A percentile compares a stretch with the other conserved stretches of the same genome.
These are phyloP conservation scores for Iphiclides podalirius DNA, from an alignment of 2,888 invertebrate genomes.

Conservation along the genomic window DNA sequence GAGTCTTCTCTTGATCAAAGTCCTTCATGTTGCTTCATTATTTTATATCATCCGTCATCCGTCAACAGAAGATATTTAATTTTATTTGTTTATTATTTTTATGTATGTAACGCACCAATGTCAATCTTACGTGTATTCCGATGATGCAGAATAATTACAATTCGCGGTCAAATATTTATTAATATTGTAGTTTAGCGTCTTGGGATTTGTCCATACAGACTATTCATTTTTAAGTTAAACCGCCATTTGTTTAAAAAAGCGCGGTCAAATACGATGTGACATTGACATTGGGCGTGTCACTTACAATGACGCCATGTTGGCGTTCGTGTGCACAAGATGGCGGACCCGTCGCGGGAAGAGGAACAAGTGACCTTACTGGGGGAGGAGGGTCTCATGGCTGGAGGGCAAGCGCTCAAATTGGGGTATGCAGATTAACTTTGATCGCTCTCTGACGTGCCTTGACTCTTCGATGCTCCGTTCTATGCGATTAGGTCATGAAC, in stretches of 20 bases:
- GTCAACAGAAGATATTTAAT: conserved; percentile 4
- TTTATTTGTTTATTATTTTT: conserved; percentile 17
- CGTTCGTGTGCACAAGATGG: conserved; percentile 91
- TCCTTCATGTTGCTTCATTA: conserved; percentile 28
- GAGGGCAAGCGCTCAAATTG: conserved; percentile 97
- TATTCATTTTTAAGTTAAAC: too few relatives aligned
- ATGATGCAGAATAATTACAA: too few relatives aligned
- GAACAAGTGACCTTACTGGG: conserved; percentile 97
- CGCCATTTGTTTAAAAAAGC: background rate
- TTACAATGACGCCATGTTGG: conserved; percentile 79
- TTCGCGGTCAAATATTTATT: background rate
- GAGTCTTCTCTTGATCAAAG: conserved; percentile 50
- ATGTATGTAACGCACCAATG: conserved; percentile 44
- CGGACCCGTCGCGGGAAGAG: conserved; percentile 97
- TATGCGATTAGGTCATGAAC: conserved; percentile 26
- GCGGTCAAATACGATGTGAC: conserved; percentile 50
- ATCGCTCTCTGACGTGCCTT: conserved; percentile 59
- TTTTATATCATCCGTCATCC: conserved; percentile 16
- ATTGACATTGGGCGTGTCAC: conserved; percentile 85
- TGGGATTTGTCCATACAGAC: too few relatives aligned
- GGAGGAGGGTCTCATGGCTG: conserved; percentile 96
- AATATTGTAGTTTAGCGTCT: too few relatives aligned
- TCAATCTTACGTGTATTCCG: conserved; percentile 59
- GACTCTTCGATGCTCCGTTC: conserved; percentile 45
- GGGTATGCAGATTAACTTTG: conserved; percentile 87